Base-by-base conservation (phyloP, 2,888 invertebrate species). In the Pasiphila rectangulata region DNA sequence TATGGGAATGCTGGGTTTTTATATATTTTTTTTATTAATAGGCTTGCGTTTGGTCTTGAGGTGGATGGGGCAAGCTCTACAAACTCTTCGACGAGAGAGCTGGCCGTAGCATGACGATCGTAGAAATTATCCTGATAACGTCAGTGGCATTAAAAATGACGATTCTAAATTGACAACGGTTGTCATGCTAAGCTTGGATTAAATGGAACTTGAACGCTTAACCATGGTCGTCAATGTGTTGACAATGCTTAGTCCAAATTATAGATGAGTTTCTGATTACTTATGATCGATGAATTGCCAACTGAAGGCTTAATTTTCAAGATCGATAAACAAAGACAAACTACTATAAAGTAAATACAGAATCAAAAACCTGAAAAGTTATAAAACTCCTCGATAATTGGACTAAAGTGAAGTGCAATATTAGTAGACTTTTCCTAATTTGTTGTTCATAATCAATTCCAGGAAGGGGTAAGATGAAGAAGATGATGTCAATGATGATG, bases 401-500 rank as follows among this genome's bases (percentile, higher is more conserved):
- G n/a, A n/a, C n/a, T n/a, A n/a, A n/a, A n/a, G n/a, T n/a, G n/a
- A n/a, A n/a, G n/a, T n/a, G n/a, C n/a, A n/a, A n/a, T n/a, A n/a
- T n/a, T n/a, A n/a, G n/a, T n/a, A n/a, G n/a, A n/a, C n/a, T 1
- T 9, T 7, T 13, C 38, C 39, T 50, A 37, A 52, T 9, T 7
- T 12, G 5, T 12, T 10, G 15, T 4, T 34, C 13, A 20, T 24
- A 40, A 41, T 21, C 43, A 24, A 60, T 85, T 90, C 40, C 90
- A 94, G 94, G 94, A 63, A 92, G 95, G 55, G 94, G 94, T 1
- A 94, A 95, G 79, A 95, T 95, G 94, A 95, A 95, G 90, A 95
- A 95, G 67, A 95, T 95, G 94, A 95, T 96, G 95, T 92, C 94
- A 21, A 95, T 94, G 92, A 94, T 96, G 94, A 94, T 95, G 93